Evolutionary conservation across 2,797 vertebrate genomes (phyloP).

Genomic region (Chloroceryle amazona): DNA sequence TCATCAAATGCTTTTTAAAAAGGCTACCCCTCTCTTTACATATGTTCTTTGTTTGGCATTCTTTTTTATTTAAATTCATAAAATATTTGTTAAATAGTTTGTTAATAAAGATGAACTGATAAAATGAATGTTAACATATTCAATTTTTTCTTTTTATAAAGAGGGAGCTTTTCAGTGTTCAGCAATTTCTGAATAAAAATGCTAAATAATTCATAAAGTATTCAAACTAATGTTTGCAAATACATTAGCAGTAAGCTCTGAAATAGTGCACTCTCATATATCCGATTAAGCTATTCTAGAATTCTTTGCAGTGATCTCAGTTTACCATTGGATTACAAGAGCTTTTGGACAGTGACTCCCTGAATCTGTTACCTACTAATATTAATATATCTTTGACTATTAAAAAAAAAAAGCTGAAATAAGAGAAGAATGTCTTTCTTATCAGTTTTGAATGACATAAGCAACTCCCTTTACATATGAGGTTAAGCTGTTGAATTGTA

Average conservation of each 20-base stretch:
- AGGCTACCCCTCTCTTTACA: neutral
- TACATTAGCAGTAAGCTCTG: slow-evolving; percentile 7
- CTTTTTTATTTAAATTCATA: neutral
- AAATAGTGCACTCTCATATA: neutral
- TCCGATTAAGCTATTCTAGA: neutral
- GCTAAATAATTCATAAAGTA: neutral
- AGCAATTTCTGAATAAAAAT: slow-evolving; percentile 27
- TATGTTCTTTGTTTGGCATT: neutral
- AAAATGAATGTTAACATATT: neutral
- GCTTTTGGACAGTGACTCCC: slow-evolving; percentile 35
- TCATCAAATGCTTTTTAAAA: neutral
- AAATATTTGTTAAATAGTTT: neutral
- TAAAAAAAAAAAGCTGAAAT: slow-evolving; percentile 40
- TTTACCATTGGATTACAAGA: slow-evolving; percentile 61
- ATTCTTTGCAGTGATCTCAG: slow-evolving; percentile 3
- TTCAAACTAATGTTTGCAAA: slow-evolving; percentile 23
- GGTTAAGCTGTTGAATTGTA: slow-evolving; percentile 60
- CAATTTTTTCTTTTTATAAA: neutral
- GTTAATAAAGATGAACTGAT: neutral
- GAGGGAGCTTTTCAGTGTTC: neutral
- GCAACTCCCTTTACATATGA: slow-evolving; percentile 48
- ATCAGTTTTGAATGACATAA: slow-evolving; percentile 68
- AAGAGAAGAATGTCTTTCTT: slow-evolving; percentile 35
- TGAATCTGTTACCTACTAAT: slow-evolving; percentile 25
- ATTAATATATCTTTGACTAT: slow-evolving; percentile 39